Evolutionary conservation across 2,888 invertebrate species (phyloP).

Genomic region (Entomobrya proxima): DNA sequence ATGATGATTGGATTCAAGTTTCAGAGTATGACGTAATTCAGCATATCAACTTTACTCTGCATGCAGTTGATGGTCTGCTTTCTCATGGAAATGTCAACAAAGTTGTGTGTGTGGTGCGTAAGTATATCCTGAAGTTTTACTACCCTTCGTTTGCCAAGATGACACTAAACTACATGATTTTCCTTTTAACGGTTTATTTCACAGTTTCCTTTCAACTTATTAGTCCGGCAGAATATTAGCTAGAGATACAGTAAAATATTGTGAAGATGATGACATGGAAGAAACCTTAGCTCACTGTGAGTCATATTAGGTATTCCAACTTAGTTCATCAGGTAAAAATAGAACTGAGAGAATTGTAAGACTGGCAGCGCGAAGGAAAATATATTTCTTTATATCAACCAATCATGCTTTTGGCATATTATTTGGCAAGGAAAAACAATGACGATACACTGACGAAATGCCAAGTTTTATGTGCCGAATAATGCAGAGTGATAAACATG

Average conservation of each 20-base stretch:
- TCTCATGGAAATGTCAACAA: background rate
- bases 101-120: background rate
- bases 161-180: background rate
- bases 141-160: background rate
- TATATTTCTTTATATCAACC: too few species aligned
- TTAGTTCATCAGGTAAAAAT: too few species aligned
- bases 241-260: background rate
- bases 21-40: background rate
- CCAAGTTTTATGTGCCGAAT: too few species aligned
- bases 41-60: background rate
- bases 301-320: too few species aligned
- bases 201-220: background rate
- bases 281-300: too few species aligned
- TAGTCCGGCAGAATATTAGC: background rate
- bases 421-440: too few species aligned
- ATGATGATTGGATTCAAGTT: background rate
- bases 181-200: conserved; percentile 19
- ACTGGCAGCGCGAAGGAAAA: too few species aligned
- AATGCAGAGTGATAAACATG: too few species aligned
- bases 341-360: too few species aligned
- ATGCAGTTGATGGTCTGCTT: background rate
- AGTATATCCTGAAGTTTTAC: background rate
- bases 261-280: too few species aligned
- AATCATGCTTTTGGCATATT: too few species aligned
- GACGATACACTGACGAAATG: too few species aligned